These are phyloP conservation scores for Diabrotica undecimpunctata DNA, from an alignment of 1,140 invertebrate genomes.

Conservation along the genomic window DNA sequence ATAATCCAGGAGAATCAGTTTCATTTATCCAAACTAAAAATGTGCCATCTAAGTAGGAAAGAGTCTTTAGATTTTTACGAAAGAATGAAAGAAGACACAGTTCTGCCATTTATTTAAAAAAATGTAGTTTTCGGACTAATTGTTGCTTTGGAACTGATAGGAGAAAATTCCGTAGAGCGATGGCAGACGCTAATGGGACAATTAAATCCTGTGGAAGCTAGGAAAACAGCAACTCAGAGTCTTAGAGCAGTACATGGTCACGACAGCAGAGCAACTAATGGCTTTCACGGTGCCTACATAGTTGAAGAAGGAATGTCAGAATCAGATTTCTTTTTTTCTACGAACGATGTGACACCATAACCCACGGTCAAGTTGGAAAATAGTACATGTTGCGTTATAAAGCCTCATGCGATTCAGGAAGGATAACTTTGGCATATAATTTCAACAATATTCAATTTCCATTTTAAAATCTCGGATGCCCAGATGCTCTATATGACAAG, in stretches of 20 bases:
- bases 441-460: conserved; percentile 66
- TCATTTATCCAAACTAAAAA: conserved; percentile 60
- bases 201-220: conserved; percentile 61
- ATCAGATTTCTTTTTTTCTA: conserved; percentile 37
- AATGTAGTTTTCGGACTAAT: conserved; percentile 63
- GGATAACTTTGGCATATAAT: conserved; percentile 70
- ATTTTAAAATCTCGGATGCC: conserved; percentile 75
- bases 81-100: conserved; percentile 47
- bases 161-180: conserved; percentile 55
- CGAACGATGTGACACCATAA: conserved; percentile 46
- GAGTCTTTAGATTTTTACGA: conserved; percentile 58
- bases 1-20: conserved; percentile 47
- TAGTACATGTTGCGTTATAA: conserved; percentile 83
- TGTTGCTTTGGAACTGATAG: conserved; percentile 63
- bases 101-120: conserved; percentile 47
- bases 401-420: conserved; percentile 81
- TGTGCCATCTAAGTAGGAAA: conserved; percentile 55
- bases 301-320: conserved; percentile 55
- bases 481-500: conserved; percentile 75
- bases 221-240: conserved; percentile 53
- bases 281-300: conserved; percentile 64
- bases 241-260: conserved; percentile 71
- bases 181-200: conserved; percentile 65
- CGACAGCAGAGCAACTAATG: conserved; percentile 66
- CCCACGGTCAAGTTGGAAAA: conserved; percentile 59